Evolutionary conservation across 2,888 invertebrate species (phyloP), one percentile per base, ranked within the genome.

Genomic region (Omphaloscelis lunosa): DNA sequence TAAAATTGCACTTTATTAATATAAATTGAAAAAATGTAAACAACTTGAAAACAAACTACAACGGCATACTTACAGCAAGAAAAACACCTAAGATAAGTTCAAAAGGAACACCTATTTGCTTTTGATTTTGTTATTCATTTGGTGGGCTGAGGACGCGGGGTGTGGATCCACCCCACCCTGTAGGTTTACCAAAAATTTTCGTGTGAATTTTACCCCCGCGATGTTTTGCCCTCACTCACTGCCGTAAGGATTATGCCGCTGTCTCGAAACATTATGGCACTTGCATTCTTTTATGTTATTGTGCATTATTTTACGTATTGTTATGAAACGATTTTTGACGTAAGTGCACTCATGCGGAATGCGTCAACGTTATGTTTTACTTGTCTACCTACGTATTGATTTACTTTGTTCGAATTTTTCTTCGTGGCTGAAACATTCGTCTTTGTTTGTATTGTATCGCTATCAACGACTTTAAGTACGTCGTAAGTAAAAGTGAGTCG

Each of bases 71-170:
- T 84, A 81, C 62, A 62, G 63, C 67, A 76, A 87, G 72, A 80
- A 84, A 85, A 88, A 86, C 83, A 87, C 81, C 84, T 87, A 75
- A 83, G 87, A 89, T 88, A 88, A 87, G 81, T 86, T 83, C 65
- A 80, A 83, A 87, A 81, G 83, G 86, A 88, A 86, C 87, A 89
- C 88, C 88, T 90, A 90, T 91, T 91, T 92, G 90, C 91, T 92
- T 93, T 92, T 94, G 92, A 93, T 94, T 94, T 93, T 90, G 92
- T 93, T 94, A 93, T 93, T 93, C 93, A 92, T 93, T 91, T 90
- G 83, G 85, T 84, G 84, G 89, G 89, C 85, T 90, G 89, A 89
- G 87, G 87, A 82, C 88, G 88, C 65, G 85, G 88, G 88, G 84
- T 59, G 78, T 69, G 74, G 72, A 68, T 65, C 75, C 85, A 71